A percentile compares a stretch with the other conserved stretches of the same genome.
phyloP scores from a whole-genome alignment of 2,888 invertebrate genomes.

The Acanthacorydalis orientalis region DNA sequence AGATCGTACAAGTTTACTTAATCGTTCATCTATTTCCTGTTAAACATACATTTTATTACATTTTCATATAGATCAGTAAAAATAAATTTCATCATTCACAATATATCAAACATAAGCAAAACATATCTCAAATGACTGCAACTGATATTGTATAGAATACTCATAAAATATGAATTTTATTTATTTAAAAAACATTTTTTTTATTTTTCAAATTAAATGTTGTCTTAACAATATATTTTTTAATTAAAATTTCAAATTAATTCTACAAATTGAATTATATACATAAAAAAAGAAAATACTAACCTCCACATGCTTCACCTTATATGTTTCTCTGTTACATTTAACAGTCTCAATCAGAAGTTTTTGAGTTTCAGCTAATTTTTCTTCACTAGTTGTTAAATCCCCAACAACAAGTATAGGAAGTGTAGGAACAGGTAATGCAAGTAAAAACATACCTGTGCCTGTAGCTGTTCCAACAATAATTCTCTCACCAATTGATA shows the following conservation, averaged over 20 bases:
- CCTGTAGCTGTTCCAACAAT: conserved; percentile 80
- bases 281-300: conserved; percentile 3
- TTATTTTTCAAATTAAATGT: no score
- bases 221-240: not conserved
- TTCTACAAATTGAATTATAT: no score
- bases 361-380: conserved; percentile 49
- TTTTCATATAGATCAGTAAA: no score
- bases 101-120: no score
- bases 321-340: conserved; percentile 54
- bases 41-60: conserved; percentile 6
- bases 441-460: conserved; percentile 62
- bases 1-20: conserved; percentile 19
- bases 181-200: no score
- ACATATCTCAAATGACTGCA: no score
- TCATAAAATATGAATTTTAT: no score
- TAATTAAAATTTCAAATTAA: conserved; percentile 6
- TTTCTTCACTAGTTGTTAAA: conserved; percentile 43
- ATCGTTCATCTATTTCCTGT: conserved; percentile 16
- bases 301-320: conserved; percentile 28
- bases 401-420: conserved; percentile 55
- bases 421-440: conserved; percentile 57
- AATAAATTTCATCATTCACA: no score
- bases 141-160: no score
- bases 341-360: conserved; percentile 51
- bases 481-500: conserved; percentile 69